Conservation (phyloP, 2,888 invertebrate genomes). For the Platycheirus albimanus region DNA sequence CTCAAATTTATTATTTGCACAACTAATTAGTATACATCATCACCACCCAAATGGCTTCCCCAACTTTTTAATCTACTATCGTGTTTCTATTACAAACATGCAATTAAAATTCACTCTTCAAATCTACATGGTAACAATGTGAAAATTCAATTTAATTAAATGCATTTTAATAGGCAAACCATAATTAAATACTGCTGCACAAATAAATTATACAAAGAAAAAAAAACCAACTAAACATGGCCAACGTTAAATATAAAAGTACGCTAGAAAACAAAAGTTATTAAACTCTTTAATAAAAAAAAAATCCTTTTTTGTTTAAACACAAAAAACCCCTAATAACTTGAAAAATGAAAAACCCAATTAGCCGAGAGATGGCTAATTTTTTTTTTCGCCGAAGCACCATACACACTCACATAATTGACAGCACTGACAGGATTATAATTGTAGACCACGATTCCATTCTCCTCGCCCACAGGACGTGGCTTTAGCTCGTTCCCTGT, state of each 20-base stretch:
- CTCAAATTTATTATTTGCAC: no score
- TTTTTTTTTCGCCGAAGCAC: not conserved
- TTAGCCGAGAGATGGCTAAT: conserved; percentile 49
- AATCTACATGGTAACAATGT: conserved; percentile 28
- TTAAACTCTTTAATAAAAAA: conserved; percentile 40
- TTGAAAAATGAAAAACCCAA: conserved; percentile 58
- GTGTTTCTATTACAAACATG: conserved; percentile 22
- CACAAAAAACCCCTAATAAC: conserved; percentile 45
- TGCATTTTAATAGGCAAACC: conserved; percentile 53
- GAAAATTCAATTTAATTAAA: conserved; percentile 59
- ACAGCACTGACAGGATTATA: conserved; percentile 94
- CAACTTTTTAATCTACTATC: conserved; percentile 4
- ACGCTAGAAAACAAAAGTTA: conserved; percentile 18
- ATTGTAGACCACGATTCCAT: conserved; percentile 91
- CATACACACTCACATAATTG: conserved; percentile 89
- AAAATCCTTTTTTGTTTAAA: conserved; percentile 10
- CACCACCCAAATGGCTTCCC: not conserved
- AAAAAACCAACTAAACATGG: conserved; percentile 13
- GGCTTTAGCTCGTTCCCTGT: conserved; percentile 92
- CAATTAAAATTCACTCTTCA: conserved; percentile 38
- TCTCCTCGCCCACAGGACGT: conserved; percentile 93
- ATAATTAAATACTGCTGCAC: conserved; percentile 48
- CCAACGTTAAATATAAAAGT: conserved; percentile 32
- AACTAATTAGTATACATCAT: no score
- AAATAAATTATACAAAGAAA: conserved; percentile 16